Evolutionary conservation across 2,888 invertebrate species (phyloP).

Genomic region (Acleris laterana): DNA sequence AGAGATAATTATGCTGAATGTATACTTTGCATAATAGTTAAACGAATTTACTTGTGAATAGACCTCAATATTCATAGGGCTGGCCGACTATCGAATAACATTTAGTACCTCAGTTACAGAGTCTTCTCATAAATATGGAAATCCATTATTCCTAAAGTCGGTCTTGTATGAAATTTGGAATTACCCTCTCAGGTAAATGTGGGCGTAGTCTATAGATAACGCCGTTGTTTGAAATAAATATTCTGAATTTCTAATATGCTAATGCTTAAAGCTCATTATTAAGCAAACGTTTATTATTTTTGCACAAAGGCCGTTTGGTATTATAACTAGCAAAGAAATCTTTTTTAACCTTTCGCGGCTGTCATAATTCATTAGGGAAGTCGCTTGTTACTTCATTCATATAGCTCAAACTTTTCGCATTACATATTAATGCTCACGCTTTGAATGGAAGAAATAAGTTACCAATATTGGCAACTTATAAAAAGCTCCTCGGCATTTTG

Average conservation of each 20-base stretch:
- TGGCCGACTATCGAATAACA: constrained; percentile 32
- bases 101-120: constrained; percentile 28
- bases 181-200: constrained; percentile 17
- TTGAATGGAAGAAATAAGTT: constrained; percentile 2
- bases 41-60: constrained; percentile 28
- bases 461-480: not conserved
- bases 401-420: not conserved
- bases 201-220: constrained; percentile 6
- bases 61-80: constrained; percentile 31
- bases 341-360: not conserved
- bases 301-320: not conserved
- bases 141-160: constrained; percentile 26
- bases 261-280: not conserved
- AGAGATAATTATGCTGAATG: not conserved
- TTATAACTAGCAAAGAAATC: not conserved
- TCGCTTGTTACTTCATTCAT: constrained; percentile 7
- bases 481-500: not conserved
- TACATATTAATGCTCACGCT: not conserved
- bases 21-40: constrained; percentile 25
- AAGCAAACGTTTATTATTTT: not conserved
- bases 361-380: constrained; percentile 12
- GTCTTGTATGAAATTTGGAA: constrained; percentile 32
- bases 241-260: not conserved
- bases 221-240: constrained; percentile 3
- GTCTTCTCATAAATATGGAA: constrained; percentile 36